Evolutionary conservation across 2,797 vertebrate genomes (phyloP), one percentile per base, ranked within the genome.

Genomic region (Gymnothorax javanicus): DNA sequence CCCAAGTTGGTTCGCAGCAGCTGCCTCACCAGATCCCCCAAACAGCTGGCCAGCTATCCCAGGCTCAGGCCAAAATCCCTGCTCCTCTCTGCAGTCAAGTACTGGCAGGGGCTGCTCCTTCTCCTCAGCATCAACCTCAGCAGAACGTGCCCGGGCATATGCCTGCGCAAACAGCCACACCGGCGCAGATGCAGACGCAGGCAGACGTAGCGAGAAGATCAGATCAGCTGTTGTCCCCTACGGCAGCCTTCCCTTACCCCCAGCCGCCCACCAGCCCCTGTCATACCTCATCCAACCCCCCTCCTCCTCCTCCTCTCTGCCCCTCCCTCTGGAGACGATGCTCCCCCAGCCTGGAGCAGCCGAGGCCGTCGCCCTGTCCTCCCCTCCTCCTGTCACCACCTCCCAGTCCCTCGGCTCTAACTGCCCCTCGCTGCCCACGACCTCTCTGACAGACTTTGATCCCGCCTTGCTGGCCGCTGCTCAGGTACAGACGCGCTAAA

Each of bases 361-460:
- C 79, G 90, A 95, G 17, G 59, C 17, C 87, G 89, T 93, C 91
- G 91, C 93, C 84, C 93, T 92, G 85, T 89, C 92, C 92, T 94
- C 94, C 91, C 93, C 94, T 91, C 91, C 92, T 67, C 91, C 95
- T 93, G 92, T 92, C 79, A 79, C 92, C 92, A 83, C 93, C 92
- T 93, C 93, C 90, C 95, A 95, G 91, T 81, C 89, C 92, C 93
- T 95, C 94, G 95, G 95, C 85, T 95, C 93, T 96, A 96, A 96
- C 92, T 92, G 91, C 88, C 94, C 94, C 91, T 93, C 91, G 92
- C 94, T 95, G 88, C 91, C 94, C 94, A 92, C 93, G 93, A 92
- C 93, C 93, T 95, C 92, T 89, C 94, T 95, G 91, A 93, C 95
- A 95, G 95, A 96, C 93, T 94, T 94, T 95, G 96, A 96, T 88